phyloP scores from a whole-genome alignment of 1,140 invertebrate genomes.

The Pachyrhynchus sulphureomaculatus region DNA sequence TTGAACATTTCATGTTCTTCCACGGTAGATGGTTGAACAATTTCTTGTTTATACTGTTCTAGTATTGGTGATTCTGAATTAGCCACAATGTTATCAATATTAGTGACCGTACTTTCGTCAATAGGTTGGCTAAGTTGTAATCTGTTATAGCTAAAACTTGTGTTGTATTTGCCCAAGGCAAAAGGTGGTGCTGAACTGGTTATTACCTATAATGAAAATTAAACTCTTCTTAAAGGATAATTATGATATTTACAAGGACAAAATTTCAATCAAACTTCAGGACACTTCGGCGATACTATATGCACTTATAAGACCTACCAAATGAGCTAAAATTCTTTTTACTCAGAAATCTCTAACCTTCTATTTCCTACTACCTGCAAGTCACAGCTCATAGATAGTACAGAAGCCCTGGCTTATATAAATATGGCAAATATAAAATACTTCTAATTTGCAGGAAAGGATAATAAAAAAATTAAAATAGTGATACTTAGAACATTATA shows the following conservation, averaged over 20 bases:
- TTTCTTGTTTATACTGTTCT: neutral
- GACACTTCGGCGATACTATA: no score
- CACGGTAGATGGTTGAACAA: neutral
- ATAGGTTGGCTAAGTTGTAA: neutral
- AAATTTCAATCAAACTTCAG: neutral
- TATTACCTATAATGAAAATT: constrained; percentile 16
- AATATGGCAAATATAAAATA: no score
- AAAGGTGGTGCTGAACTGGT: constrained; percentile 16
- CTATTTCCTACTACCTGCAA: no score
- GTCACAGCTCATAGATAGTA: no score
- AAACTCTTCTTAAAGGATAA: neutral
- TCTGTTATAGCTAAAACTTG: neutral
- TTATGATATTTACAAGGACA: neutral
- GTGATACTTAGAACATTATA: no score
- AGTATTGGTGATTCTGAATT: neutral
- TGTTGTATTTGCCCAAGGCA: constrained; percentile 16
- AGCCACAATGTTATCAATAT: neutral
- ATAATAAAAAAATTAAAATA: no score
- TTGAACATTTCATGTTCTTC: constrained; percentile 18
- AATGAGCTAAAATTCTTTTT: no score
- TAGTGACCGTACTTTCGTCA: neutral
- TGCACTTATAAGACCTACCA: no score
- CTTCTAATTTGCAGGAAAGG: no score
- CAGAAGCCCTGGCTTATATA: no score
- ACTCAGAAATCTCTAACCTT: no score